A percentile compares a stretch with the other conserved stretches of the same genome.
These are phyloP conservation scores for Napeogenes inachia DNA, from an alignment of 2,888 invertebrate species.

Conservation along the genomic window DNA sequence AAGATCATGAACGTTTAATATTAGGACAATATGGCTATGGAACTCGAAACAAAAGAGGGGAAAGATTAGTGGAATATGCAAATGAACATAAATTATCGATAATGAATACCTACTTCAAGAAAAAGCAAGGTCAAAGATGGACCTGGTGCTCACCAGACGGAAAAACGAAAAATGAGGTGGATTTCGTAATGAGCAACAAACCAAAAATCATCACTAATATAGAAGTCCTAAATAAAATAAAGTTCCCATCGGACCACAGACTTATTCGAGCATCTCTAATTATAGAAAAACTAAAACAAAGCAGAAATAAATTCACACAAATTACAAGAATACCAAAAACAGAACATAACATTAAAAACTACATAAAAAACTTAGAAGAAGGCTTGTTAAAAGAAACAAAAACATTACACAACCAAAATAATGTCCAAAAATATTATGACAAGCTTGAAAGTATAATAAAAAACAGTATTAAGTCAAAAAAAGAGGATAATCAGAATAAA, in stretches of 20 bases:
- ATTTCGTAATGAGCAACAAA: slow-evolving; percentile 19
- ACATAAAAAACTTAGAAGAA: neutral
- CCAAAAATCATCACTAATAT: neutral
- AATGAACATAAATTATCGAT: slow-evolving; percentile 21
- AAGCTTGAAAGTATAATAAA: neutral
- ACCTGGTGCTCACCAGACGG: slow-evolving; percentile 3
- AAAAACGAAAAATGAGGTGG: slow-evolving; percentile 20
- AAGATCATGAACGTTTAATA: too few relatives aligned
- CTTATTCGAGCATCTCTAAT: neutral
- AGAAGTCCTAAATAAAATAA: neutral
- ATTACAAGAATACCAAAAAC: neutral
- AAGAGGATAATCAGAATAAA: neutral
- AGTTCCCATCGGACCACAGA: too few relatives aligned
- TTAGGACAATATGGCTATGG: too few relatives aligned
- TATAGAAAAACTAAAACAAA: neutral
- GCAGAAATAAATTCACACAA: neutral
- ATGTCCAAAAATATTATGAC: slow-evolving; percentile 1
- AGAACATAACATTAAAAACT: neutral
- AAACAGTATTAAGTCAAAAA: neutral
- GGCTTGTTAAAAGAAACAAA: neutral
- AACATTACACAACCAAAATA: neutral
- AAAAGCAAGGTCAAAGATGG: neutral
- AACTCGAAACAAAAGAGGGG: too few relatives aligned
- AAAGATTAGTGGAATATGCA: slow-evolving; percentile 19
- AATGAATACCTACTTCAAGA: slow-evolving; percentile 22